Evolutionary conservation across 2,797 vertebrate species (phyloP).

Genomic region (Anguilla obscura): DNA sequence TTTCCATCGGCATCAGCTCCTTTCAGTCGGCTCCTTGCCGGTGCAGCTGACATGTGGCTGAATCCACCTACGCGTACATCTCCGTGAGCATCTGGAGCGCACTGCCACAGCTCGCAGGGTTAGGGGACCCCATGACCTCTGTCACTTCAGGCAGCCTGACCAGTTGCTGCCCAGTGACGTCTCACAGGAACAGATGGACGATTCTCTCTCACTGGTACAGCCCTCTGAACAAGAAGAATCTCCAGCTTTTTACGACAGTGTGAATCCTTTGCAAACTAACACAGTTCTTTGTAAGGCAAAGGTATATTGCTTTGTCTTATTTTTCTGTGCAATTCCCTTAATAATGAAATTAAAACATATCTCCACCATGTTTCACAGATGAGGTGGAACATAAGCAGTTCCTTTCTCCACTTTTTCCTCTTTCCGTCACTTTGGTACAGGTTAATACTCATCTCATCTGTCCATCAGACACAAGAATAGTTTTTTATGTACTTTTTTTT

Average conservation of each 20-base stretch:
- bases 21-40: slow-evolving; percentile 58
- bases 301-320: not conserved
- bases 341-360: slow-evolving; percentile 10
- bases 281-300: slow-evolving; percentile 31
- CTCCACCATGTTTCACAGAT: no score
- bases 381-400: no score
- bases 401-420: no score
- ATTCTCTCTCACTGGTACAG: slow-evolving; percentile 71
- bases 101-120: slow-evolving; percentile 68
- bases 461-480: no score
- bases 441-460: no score
- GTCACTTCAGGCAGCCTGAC: slow-evolving; percentile 73
- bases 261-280: slow-evolving; percentile 61
- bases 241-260: slow-evolving; percentile 60
- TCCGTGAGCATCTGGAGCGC: slow-evolving; percentile 62
- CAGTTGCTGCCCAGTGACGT: slow-evolving; percentile 72
- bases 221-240: slow-evolving; percentile 82
- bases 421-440: no score
- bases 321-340: not conserved
- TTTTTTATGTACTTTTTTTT: no score
- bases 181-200: slow-evolving; percentile 86
- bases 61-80: slow-evolving; percentile 67
- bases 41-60: slow-evolving; percentile 67
- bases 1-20: slow-evolving; percentile 69
- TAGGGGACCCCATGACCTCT: slow-evolving; percentile 77